Evolutionary conservation across 2,888 invertebrate species (phyloP), one percentile per base, ranked within the genome.

Genomic region (Drosophila tripunctata): DNA sequence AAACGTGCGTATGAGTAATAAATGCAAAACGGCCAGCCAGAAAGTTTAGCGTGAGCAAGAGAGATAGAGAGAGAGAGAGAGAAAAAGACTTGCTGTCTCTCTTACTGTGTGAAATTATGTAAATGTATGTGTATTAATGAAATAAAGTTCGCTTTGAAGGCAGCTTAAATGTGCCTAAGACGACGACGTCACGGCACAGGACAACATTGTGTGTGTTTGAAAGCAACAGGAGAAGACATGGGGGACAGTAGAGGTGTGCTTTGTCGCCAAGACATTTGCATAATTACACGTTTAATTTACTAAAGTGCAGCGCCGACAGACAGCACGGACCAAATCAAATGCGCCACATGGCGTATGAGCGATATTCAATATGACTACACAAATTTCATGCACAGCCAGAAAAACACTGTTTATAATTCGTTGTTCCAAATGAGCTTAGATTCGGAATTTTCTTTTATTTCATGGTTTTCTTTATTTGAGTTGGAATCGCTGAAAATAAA

Each of bases 201-300:
- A 54, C 43, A 38, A 55, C 54, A 62, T 62, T 67, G 71, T 67
- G 71, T 67, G 67, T 68, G 61, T 43, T 67, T 35, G 41, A 35
- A 21, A 48, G 17, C 30, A 6, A 22, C 3, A 14, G 7, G 6
- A n/a, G 14, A 6, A 30, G 30, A 10, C 3, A 19, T 24, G 8
- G 55, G 24, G 21, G 38, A 14, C 54, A 5, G 30, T 24, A n/a
- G 36, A 60, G 50, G 47, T 14, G 79, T 87, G 79, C 85, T 85
- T 85, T 79, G 83, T 73, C 72, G 74, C 68, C 66, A 67, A 72
- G 72, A 69, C 83, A 87, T 84, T 87, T 84, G 86, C 87, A 87
- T 87, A 84, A 84, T 83, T 87, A 72, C 78, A 68, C 87, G 82
- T 76, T 83, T 83, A 83, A 87, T 83, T 83, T 83, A 60, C 81